Base-by-base conservation (phyloP, 2,888 invertebrate species). In the Cosmia pyralina region DNA sequence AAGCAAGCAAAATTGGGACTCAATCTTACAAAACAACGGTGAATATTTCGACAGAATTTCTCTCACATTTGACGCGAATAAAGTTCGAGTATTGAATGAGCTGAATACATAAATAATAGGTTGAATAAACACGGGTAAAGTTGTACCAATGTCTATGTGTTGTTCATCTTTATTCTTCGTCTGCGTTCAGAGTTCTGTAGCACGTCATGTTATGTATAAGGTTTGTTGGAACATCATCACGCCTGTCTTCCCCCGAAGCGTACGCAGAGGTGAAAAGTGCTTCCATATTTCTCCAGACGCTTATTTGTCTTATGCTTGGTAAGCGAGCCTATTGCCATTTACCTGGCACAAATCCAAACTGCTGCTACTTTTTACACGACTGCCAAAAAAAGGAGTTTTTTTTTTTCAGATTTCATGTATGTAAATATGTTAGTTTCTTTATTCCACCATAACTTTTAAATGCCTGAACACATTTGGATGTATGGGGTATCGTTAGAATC, bases 101-200 rank as follows among this genome's bases (percentile, higher is more conserved):
- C 64, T 69, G 81, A 84, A 84, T 28, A 28, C 28, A 28, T 81
- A 84, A 84, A 81, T 81, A 84, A 84, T 57, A 50, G 63, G 69
- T 13, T 46, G 57, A 80, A 68, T 70, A 81, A 81, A 81, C 63
- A 70, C 62, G 69, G 0, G 57, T 46, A 60, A 65, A 44, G 38
- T 66, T 66, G 55, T 65, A 68, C 57, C 57, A 58, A 69, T 72
- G 50, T 64, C n/a, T n/a, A 46, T 22, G 71, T n/a, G 28, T 60
- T 59, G 50, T 81, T 67, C 64, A 58, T 70, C 15, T 74, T 68
- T 82, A 38, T 59, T 28, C 34, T 60, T 67, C 17, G 15, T 46
- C 55, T 62, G 38, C 1, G 17, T 58, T n/a, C n/a, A 17, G 17
- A 64, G 34, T 64, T 64, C n/a, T 58, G 58, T n/a, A 2, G 17